Conservation (phyloP, 2,888 invertebrate species). For the Punctoribates punctum region DNA sequence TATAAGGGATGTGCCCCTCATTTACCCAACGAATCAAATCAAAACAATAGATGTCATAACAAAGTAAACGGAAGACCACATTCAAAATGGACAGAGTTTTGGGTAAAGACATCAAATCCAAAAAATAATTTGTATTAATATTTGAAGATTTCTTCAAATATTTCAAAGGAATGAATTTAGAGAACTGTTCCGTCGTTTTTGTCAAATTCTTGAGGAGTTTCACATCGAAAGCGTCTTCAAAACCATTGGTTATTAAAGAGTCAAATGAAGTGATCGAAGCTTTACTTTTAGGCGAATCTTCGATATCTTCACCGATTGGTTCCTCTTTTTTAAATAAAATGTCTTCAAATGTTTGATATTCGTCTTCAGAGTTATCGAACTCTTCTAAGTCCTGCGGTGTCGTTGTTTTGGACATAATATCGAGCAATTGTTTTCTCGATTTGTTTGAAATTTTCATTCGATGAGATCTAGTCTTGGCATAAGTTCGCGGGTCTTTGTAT, state of each 20-base stretch:
- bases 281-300: too few relatives aligned
- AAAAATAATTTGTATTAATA: background rate
- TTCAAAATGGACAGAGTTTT: constrained; percentile 40
- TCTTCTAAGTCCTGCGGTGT: constrained; percentile 1
- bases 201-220: background rate
- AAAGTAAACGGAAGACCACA: constrained; percentile 29
- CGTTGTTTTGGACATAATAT: background rate
- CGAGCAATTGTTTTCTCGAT: background rate
- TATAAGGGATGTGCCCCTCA: constrained; percentile 36
- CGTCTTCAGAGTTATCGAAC: background rate
- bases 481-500: background rate
- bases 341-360: too few relatives aligned
- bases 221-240: constrained; percentile 2
- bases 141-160: background rate
- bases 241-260: background rate
- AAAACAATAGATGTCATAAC: constrained; percentile 32
- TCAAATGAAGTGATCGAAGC: too few relatives aligned
- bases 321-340: too few relatives aligned
- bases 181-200: background rate
- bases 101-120: constrained; percentile 36
- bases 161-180: background rate
- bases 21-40: constrained; percentile 43
- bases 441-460: background rate
- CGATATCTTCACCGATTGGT: too few relatives aligned
- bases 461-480: background rate